phyloP scores from a whole-genome alignment of 1,140 invertebrate species.

The Drosophila punjabiensis region DNA sequence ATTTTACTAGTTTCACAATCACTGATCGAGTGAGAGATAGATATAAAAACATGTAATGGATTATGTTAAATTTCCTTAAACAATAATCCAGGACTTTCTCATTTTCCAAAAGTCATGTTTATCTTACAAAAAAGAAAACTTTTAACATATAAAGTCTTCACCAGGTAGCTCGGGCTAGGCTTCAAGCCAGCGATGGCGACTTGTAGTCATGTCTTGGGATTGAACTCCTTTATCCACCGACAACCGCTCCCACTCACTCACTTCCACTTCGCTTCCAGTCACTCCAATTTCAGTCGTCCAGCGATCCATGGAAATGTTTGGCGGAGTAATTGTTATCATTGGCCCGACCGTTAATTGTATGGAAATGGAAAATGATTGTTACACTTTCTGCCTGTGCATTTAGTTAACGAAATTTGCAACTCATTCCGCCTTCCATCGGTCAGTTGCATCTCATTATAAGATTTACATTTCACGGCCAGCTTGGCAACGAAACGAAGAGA shows the following conservation, averaged over 20 bases:
- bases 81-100: constrained; percentile 1
- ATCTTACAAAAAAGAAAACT: background rate
- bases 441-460: constrained; percentile 68
- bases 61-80: background rate
- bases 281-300: constrained; percentile 21
- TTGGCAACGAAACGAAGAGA: constrained; percentile 28
- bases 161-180: background rate
- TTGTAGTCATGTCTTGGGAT: constrained; percentile 16
- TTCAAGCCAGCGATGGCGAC: constrained; percentile 3
- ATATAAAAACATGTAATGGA: background rate
- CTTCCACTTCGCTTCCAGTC: constrained; percentile 10
- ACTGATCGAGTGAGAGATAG: background rate
- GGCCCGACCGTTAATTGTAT: constrained; percentile 64
- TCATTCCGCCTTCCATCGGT: constrained; percentile 34
- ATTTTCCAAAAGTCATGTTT: background rate
- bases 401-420: constrained; percentile 54
- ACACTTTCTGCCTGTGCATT: constrained; percentile 67
- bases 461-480: constrained; percentile 74
- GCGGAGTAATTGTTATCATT: constrained; percentile 35
- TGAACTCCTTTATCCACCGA: constrained; percentile 8
- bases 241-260: constrained; percentile 1
- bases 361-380: constrained; percentile 66
- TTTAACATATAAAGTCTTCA: background rate
- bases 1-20: background rate
- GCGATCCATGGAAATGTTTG: constrained; percentile 45